phyloP scores from a whole-genome alignment of 2,113 vertebrate species.

The Choloepus hoffmanni region DNA sequence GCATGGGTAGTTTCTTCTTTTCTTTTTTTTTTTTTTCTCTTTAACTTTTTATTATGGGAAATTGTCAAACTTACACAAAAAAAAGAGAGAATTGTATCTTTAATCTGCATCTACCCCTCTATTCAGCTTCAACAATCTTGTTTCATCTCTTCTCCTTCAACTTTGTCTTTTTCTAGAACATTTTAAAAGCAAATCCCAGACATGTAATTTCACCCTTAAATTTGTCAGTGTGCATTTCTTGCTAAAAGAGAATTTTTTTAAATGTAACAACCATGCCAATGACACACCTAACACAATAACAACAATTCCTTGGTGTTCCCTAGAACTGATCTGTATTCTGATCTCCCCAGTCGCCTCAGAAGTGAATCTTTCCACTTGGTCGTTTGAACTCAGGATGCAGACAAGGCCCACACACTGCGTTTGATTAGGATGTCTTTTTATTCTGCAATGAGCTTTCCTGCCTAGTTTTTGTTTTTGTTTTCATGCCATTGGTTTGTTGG shows the following conservation, averaged over 20 bases:
- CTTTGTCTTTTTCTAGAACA: not conserved
- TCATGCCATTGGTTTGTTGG: not conserved
- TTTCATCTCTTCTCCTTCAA: not conserved
- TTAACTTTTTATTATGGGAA: not conserved
- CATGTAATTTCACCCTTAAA: not conserved
- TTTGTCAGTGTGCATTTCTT: not conserved
- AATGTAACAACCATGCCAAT: not conserved
- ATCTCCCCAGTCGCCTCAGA: accelerated
- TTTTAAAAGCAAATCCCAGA: not conserved
- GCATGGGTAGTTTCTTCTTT: not conserved
- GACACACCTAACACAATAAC: not conserved
- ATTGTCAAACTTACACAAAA: not conserved
- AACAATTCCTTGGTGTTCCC: not conserved
- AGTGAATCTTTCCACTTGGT: not conserved
- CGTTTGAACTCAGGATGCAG: not conserved
- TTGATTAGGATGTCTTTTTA: not conserved
- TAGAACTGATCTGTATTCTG: not conserved
- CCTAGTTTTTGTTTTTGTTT: not conserved
- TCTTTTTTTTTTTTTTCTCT: not conserved
- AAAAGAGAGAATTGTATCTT: not conserved
- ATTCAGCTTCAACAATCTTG: not conserved
- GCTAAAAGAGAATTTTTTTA: not conserved
- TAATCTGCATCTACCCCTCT: not conserved
- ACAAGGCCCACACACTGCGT: accelerated
- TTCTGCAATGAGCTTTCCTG: not conserved